Conservation (phyloP, 1,140 invertebrate species). For the Calycopis cecrops region DNA sequence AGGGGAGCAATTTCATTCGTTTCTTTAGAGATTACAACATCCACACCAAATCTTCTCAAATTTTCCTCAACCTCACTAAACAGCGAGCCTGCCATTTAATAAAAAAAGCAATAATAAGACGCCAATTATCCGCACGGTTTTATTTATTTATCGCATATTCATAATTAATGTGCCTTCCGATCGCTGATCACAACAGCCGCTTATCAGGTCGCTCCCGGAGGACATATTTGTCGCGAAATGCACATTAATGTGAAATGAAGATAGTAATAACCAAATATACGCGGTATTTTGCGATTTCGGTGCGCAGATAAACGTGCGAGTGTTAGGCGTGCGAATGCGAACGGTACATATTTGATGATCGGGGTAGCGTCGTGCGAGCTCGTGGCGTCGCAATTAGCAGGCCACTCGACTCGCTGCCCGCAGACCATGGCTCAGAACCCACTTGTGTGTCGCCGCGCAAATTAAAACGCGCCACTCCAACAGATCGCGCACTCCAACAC, state of each 20-base stretch:
- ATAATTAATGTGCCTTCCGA: constrained; percentile 16
- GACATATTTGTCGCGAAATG: constrained; percentile 16
- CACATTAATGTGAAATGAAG: constrained; percentile 5
- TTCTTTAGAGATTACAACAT: constrained; percentile 62
- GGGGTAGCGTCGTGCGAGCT: constrained; percentile 36
- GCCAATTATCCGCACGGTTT: neutral
- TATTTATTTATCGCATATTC: constrained; percentile 13
- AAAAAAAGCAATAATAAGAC: neutral
- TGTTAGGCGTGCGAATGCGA: constrained; percentile 24
- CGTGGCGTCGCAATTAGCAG: constrained; percentile 69
- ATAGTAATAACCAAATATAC: constrained; percentile 11
- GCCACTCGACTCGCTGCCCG: constrained; percentile 59
- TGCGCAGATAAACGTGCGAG: constrained; percentile 18
- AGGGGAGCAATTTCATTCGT: constrained; percentile 73
- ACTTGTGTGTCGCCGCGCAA: constrained; percentile 71
- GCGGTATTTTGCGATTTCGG: constrained; percentile 21
- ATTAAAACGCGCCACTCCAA: constrained; percentile 71
- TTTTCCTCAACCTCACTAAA: constrained; percentile 11
- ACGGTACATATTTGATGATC: constrained; percentile 43
- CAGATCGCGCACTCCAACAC: constrained; percentile 58
- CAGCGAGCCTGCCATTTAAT: constrained; percentile 5
- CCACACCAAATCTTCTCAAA: constrained; percentile 45
- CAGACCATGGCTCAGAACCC: constrained; percentile 55
- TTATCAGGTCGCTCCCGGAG: constrained; percentile 14
- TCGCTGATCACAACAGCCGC: constrained; percentile 15